Conservation (phyloP, 64 coral and sea anemone species). For the Actinia tenebrosa region DNA sequence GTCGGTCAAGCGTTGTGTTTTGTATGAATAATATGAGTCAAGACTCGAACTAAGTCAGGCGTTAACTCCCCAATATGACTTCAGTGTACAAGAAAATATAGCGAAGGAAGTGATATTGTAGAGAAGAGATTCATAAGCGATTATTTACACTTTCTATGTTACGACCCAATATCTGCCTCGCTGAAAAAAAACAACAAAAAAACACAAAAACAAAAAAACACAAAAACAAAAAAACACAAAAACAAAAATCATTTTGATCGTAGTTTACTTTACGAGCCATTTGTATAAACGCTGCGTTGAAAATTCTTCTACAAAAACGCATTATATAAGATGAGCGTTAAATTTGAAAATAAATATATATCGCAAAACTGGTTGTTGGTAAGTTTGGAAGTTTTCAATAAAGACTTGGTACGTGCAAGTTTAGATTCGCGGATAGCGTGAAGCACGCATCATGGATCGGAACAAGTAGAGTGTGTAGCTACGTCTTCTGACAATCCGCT, state of each 20-base stretch:
- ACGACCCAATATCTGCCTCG: not conserved
- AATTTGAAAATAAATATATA: not conserved
- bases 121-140: not conserved
- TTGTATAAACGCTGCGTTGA: not conserved
- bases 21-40: not conserved
- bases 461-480: not conserved
- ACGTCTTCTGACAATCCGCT: not conserved
- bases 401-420: not conserved
- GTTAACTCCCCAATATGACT: not conserved
- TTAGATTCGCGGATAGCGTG: not conserved
- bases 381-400: not conserved
- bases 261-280: not conserved
- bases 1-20: not conserved
- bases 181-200: not conserved
- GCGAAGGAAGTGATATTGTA: not conserved
- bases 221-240: not conserved
- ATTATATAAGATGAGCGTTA: not conserved
- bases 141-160: not conserved
- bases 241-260: too few species aligned
- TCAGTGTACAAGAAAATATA: not conserved
- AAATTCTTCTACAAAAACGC: too few species aligned
- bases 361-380: not conserved
- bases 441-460: not conserved
- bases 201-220: not conserved
- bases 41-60: not conserved